Evolutionary conservation across 2,797 vertebrate species (phyloP), one percentile per base, ranked within the genome.

Genomic region (Octomys mimax): DNA sequence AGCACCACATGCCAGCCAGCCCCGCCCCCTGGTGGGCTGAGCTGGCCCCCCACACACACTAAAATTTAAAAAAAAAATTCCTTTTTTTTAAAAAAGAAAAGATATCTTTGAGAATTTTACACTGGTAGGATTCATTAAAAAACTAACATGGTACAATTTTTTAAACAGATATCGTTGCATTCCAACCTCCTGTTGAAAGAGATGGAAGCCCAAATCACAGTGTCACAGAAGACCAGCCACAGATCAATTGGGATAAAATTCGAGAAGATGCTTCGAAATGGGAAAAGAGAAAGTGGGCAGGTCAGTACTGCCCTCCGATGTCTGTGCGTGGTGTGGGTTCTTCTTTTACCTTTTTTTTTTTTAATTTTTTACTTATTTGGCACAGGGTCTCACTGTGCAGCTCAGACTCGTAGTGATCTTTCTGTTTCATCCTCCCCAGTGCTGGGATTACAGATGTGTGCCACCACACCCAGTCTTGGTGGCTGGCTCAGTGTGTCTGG

Each of bases 211-310:
- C 92, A 89, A 75, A 70, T 79, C 16, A 86, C n/a, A 94, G 10
- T 64, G 54, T 81, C 73, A 77, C 92, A 73, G 89, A 94, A 82
- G 88, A 95, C 68, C 77, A 79, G 71, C 52, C 97, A 0, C 31
- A 97, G 46, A 99, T 99, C 93, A 98, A 99, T 91, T 99, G 99
- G 99, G 98, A 97, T 18, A 92, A 97, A 64, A 96, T 99, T 96
- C 98, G 99, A 95, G 98, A 99, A 98, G 99, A 99, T 97, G 98
- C 97, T 94, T 97, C 98, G 2, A 99, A 99, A 98, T 99, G 99
- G 94, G 99, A 98, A 92, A 98, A 98, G 91, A 98, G 99, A 95
- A 99, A 99, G 95, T 99, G 99, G 99, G 99, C 99, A 98, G 99
- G 99, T 99, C 96, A 98, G 98, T 98, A 85, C 64, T 95, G 28